Evolutionary conservation across 1,140 invertebrate species (phyloP), one percentile per base, ranked within the genome.

Genomic region (Eufriesea mexicana): DNA sequence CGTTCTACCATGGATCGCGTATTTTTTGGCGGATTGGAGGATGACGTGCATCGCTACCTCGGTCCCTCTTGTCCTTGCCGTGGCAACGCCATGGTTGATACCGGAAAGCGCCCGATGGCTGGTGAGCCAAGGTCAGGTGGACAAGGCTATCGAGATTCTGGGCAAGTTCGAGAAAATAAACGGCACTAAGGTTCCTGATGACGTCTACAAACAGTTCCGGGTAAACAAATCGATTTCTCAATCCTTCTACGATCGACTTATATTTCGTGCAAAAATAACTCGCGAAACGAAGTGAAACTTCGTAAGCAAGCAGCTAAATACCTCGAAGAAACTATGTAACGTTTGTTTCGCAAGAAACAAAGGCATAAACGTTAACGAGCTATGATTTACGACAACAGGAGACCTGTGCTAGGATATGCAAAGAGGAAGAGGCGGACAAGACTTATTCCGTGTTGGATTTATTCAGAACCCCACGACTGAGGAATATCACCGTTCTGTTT

Each of bases 51-150:
- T 97, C 20, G 95, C 95, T 0, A 97, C 97, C 20, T 97, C 97
- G n/a, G 95, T 96, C 2, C 97, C 98, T 0, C 95, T 98, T 62
- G 87, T 96, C 1, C 89, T 98, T 20, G 96, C 96, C 2, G 90
- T 97, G 7, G 92, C 96, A 0, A 97, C 97, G 0, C 96, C 97
- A 0, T 96, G 96, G 93, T 86, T 97, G 5, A 96, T 98, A 9
- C 97, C 97, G 0, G 97, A 98, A 93, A 98, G 97, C 88, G 97
- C 97, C 2, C 96, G 97, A 95, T 98, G 97, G 97, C 91, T 98
- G 18, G 96, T 98, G 0, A 97, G 97, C 2, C 97, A 97, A 94
- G 97, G 97, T 6, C 95, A 97, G 90, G 94, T 97, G 2, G 96
- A 98, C 77, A 96, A 97, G 89, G 97, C 97, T 7, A 95, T 98